Base-by-base conservation (phyloP, 2,888 invertebrate genomes). In the Melolontha melolontha region DNA sequence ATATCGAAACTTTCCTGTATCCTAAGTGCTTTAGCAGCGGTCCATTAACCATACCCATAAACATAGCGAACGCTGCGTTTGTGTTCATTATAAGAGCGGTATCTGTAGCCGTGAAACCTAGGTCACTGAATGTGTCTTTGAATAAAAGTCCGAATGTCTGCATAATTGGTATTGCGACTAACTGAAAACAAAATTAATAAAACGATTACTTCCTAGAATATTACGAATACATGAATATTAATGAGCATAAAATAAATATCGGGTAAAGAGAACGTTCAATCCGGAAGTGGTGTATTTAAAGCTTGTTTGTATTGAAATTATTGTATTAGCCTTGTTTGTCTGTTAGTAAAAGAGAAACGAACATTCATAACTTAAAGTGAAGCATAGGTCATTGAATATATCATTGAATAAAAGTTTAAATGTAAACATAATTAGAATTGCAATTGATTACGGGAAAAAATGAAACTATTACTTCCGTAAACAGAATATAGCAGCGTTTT, bases 61-160 rank as follows among this genome's bases (percentile, higher is more conserved):
- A 80, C 89, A 91, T 90, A 7, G 90, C 90, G 74, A 90, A 87
- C 16, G 91, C 90, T 73, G 89, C 87, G 78, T 91, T 91, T 12
- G 89, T 81, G 73, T 88, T 90, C 63, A 91, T 87, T 50, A 92
- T 87, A 17, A 90, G 81, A 1, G 89, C 86, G 5, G 87, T 86
- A 76, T 91, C 87, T 0, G 89, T 88, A 0, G 88, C 87, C 11
- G 87, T 83, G 66, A 91, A 81, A 5, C 86, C 85, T 1, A 89
- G 82, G 5, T 85, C 84, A 1, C 79, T 80, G 74, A 91, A 90
- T 4, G 86, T 86, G 75, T 89, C 87, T 83, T 89, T 88, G 77
- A 90, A 89, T 27, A 91, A 84, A 63, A 92, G 83, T n/a, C 89
- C 90, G 74, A 91, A 91, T 63, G 86, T 86, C 75, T 90, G 87